Percentiles rank a stretch among this genome's conserved stretches.
Evolutionary conservation across 2,888 invertebrate species (phyloP).

Genomic region (Sphaerophoria rueppellii): DNA sequence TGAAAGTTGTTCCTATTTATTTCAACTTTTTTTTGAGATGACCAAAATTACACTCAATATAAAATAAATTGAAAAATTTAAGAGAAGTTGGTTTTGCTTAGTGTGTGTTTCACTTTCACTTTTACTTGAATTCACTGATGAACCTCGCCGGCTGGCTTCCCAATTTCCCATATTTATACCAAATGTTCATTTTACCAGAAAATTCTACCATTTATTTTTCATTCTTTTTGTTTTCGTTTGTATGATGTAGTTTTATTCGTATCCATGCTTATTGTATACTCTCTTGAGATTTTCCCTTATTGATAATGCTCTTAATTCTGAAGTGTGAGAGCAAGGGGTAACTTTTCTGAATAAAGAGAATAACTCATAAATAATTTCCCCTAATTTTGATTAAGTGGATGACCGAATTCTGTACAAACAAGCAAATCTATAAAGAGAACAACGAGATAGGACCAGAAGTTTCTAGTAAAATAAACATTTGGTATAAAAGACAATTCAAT

Average conservation of each 20-base stretch:
- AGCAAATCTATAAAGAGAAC: background rate
- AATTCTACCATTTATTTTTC: background rate
- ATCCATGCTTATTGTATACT: too few species aligned
- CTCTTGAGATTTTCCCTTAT: too few species aligned
- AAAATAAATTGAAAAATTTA: background rate
- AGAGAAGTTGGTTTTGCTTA: background rate
- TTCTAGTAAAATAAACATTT: conserved; percentile 14
- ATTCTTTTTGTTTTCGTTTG: too few species aligned
- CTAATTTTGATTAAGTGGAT: too few species aligned
- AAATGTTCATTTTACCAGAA: background rate
- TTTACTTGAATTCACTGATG: background rate
- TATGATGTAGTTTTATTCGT: background rate
- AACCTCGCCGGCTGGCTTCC: background rate
- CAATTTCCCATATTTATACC: background rate
- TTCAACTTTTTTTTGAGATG: too few species aligned
- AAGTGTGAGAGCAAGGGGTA: background rate
- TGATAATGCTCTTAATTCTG: too few species aligned
- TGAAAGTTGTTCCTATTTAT: background rate
- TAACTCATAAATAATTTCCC: too few species aligned
- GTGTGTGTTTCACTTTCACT: background rate
- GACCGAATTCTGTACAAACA: too few species aligned
- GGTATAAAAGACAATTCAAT: background rate
- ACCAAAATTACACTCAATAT: too few species aligned
- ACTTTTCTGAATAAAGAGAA: background rate
- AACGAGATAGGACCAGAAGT: background rate